Base-by-base conservation (phyloP, 2,888 invertebrate genomes). In the Mythimna albipuncta region DNA sequence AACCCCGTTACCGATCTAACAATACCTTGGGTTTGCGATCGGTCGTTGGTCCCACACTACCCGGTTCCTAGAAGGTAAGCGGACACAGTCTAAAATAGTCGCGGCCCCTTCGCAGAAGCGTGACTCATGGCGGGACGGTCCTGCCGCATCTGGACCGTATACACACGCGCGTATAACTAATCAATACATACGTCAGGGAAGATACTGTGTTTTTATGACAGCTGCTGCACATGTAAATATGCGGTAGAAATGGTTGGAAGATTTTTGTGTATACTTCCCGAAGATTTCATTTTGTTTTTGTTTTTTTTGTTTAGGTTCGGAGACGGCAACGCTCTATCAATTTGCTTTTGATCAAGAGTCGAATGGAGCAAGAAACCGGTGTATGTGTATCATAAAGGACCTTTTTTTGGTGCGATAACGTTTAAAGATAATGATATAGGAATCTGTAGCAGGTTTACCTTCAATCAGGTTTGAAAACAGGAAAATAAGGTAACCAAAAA, bases 1-100 rank as follows among this genome's bases (percentile, higher is more conserved):
- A 95, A 94, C 94, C 93, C 92, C 93, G 90, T 94, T 93, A 89
- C 88, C 87, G 93, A 92, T 94, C 95, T 96, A 96, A 96, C 96
- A 96, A 96, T 95, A 96, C 93, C 91, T 82, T 89, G 91, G 91
- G 90, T 91, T 91, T 91, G 93, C 91, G 93, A 92, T 92, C 94
- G 96, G 96, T 95, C 95, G 95, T 95, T 95, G 95, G 95, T 95
- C 96, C 92, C 95, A 91, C 89, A 89, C 88, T 87, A 91, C 90
- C 90, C 92, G 91, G 90, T 95, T 95, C 95, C 94, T 94, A 96
- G 96, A 96, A 96, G 93, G 95, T 94, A 95, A 95, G 95, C 96
- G 95, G 95, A 96, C 95, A 94, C 95, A 94, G 91, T 93, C 94
- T 93, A 94, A 95, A 96, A 96, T 95, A 95, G 95, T 93, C 92